A percentile compares a stretch with the other conserved stretches of the same genome.
phyloP scores from a whole-genome alignment of 2,888 invertebrate genomes.

The Resseliella maxima region DNA sequence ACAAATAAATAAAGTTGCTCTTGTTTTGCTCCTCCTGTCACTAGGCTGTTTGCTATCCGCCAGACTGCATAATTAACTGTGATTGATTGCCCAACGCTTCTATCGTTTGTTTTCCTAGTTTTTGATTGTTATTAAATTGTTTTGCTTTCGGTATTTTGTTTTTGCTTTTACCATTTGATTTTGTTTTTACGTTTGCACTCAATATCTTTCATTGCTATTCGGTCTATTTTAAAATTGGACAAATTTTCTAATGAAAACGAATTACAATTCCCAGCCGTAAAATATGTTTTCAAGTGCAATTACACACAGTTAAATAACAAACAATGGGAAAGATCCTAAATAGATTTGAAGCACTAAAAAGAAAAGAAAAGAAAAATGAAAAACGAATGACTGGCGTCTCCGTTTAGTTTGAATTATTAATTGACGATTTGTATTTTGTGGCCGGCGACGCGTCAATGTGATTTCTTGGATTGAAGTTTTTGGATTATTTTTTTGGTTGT shows the following conservation, averaged over 20 bases:
- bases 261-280: conserved; percentile 5
- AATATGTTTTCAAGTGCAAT: not conserved
- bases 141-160: not conserved
- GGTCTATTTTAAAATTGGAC: not conserved
- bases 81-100: conserved; percentile 14
- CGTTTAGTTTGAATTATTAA: conserved; percentile 46
- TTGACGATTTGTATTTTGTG: conserved; percentile 9
- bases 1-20: conserved; percentile 22
- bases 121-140: conserved; percentile 44
- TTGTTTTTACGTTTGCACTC: not conserved
- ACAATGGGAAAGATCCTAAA: too few relatives aligned
- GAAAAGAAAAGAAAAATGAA: not conserved
- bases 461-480: not conserved
- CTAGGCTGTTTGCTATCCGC: not conserved
- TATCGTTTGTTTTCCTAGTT: conserved; percentile 37
- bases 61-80: conserved; percentile 47
- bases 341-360: too few relatives aligned
- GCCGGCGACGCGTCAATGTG: conserved; percentile 15
- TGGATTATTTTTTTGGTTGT: not conserved
- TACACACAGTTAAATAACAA: too few relatives aligned
- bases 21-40: conserved; percentile 7
- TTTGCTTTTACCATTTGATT: not conserved
- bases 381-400: not conserved
- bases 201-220: not conserved
- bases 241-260: conserved; percentile 17